Conservation (phyloP, 2,113 vertebrate genomes). For the Hystrix brachyura region DNA sequence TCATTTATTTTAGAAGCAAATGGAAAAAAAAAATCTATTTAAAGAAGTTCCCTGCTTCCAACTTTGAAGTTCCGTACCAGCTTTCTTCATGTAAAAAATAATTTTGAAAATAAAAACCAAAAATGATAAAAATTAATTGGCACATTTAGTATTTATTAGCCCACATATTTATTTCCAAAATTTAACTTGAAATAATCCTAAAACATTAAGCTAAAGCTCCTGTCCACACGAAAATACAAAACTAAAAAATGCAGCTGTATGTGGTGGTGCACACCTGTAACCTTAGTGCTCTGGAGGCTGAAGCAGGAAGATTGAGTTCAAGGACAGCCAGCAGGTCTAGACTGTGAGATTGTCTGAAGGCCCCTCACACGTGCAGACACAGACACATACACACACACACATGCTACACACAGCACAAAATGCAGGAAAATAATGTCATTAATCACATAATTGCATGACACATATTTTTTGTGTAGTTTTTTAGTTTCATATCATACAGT, state of each 20-base stretch:
- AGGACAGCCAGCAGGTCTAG: background rate
- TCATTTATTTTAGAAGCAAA: constrained; percentile 67
- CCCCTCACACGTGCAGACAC: no score
- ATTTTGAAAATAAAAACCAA: background rate
- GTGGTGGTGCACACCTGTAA: background rate
- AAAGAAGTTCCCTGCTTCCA: background rate
- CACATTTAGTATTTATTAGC: background rate
- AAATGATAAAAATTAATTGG: background rate
- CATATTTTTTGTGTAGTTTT: background rate
- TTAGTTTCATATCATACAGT: background rate
- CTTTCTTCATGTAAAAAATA: constrained; percentile 40
- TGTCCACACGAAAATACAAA: background rate
- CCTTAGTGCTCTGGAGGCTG: background rate
- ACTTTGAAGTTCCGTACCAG: constrained; percentile 22
- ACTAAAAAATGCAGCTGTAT: background rate
- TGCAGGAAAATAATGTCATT: background rate
- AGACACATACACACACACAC: background rate
- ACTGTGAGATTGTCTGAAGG: background rate
- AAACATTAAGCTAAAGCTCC: background rate
- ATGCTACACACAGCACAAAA: background rate
- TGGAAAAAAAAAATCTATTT: constrained; percentile 64
- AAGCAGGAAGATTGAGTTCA: background rate
- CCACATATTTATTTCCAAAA: background rate
- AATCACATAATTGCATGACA: background rate
- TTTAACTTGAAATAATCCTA: constrained; percentile 8